Base-by-base conservation (phyloP, 2,888 invertebrate species). In the Aspidiotus destructor region DNA sequence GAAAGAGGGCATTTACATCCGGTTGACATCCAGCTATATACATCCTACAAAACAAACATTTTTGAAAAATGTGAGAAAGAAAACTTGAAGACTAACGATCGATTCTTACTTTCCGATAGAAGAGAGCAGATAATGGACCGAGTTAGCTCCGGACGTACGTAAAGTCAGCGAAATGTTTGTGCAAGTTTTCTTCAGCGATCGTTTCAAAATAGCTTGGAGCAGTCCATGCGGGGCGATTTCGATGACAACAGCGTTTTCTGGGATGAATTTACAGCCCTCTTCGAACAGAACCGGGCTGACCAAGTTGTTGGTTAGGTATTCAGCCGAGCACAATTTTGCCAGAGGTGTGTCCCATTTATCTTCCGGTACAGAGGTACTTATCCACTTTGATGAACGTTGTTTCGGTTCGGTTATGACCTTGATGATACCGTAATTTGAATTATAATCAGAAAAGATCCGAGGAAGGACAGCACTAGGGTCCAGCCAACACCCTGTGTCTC, bases 191-290 rank as follows among this genome's bases (percentile, higher is more conserved):
- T 85, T 79, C 73, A 81, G 80, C 0, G 71, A 69, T 69, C 67
- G 48, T 71, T 87, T 86, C 10, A 94, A 80, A 74, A 95, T 89
- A 0, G 92, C 88, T 76, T 93, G 93, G 48, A 94, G 82, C 0
- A 94, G 81, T 13, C 90, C 88, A 74, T 94, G 94, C 0, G 94
- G 94, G 0, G 93, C 92, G 68, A 95, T 85, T 77, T 95, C 94
- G 71, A 95, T 86, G 9, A 86, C 84, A 70, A 93, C 81, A 0
- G 93, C 90, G 75, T 91, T 86, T 63, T 83, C 81, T 1, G 91
- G 92, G 73, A 94, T 86, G 73, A 88, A 82, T 17, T 81, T 82
- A 8, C 89, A 81, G 0, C 89, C 87, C 77, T 93, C 93, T 75
- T 92, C 90, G 77, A 91, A 91, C 17, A 86, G 78, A 0, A 88